These are phyloP conservation scores for Lacanobia wlatinum DNA, from an alignment of 2,888 invertebrate species.

Conservation along the genomic window DNA sequence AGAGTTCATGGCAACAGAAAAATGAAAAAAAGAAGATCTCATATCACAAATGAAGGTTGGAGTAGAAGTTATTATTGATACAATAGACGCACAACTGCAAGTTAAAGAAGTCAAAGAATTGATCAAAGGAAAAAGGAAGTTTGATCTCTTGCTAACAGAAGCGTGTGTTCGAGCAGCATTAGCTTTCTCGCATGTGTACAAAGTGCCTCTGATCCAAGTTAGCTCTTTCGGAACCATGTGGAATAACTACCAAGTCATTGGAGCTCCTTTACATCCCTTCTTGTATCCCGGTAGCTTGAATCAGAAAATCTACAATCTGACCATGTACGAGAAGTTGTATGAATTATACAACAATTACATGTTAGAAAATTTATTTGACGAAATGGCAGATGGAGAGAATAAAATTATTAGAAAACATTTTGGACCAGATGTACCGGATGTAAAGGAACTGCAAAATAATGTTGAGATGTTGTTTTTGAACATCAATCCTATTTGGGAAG, in stretches of 20 bases:
- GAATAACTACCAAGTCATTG: conserved; percentile 64
- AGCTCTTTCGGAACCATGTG: conserved; percentile 69
- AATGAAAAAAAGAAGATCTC: conserved; percentile 22
- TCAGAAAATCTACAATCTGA: conserved; percentile 69
- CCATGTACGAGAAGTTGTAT: conserved; percentile 68
- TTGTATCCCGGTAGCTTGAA: conserved; percentile 2
- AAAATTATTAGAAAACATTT: conserved; percentile 61
- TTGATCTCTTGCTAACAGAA: conserved; percentile 75
- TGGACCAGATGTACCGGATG: conserved; percentile 66
- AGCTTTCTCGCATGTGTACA: conserved; percentile 67
- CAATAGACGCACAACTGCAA: conserved; percentile 63
- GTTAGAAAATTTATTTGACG: conserved; percentile 38
- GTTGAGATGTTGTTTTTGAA: conserved; percentile 83
- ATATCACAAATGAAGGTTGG: not conserved
- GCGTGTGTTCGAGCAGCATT: conserved; percentile 59
- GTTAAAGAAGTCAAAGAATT: conserved; percentile 64
- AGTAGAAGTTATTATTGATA: conserved; percentile 25
- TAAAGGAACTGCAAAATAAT: conserved; percentile 66
- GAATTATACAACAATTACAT: conserved; percentile 65
- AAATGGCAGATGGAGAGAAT: conserved; percentile 45
- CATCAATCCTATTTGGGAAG: conserved; percentile 77
- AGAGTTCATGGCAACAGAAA: conserved; percentile 22
- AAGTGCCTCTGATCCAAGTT: conserved; percentile 74
- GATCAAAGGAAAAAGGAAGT: conserved; percentile 63
- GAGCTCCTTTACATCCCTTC: conserved; percentile 70